Evolutionary conservation across 2,113 vertebrate species (phyloP), one percentile per base, ranked within the genome.

Genomic region (Heteronetta atricapilla): DNA sequence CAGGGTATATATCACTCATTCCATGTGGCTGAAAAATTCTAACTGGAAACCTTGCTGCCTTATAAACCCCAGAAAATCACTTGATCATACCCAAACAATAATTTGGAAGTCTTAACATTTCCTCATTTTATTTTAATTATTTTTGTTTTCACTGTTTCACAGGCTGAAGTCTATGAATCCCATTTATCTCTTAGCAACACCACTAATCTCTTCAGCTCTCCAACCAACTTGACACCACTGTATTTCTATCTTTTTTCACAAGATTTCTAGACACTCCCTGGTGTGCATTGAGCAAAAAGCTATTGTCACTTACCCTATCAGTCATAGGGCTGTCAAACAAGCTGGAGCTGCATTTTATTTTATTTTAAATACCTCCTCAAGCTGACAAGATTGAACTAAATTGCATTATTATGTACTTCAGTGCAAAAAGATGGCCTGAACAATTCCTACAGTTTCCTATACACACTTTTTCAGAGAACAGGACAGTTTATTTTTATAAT

Each of bases 281-380:
- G 36, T 50, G 23, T 52, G 33, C 62, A 63, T 0, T 59, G 78
- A 90, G 72, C 38, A 94, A 88, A 95, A 90, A 58, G 17, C n/a
- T 63, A 58, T 75, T 89, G 86, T 63, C 84, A 93, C 52, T 86
- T 82, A 44, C 19, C 90, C 70, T 72, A 66, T 90, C 95, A 76
- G 64, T 70, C 80, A 53, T 53, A 20, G 59, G 78, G 44, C 86
- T 89, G 67, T 69, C 85, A 94, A 77, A 80, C 6, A 48, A 88
- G 62, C 33, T 85, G n/a, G 5, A 63, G 29, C 60, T 60, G 48
- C 60, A 23, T 74, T 77, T 40, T 69, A 89, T 79, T 89, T 38
- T 70, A 90, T 86, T 89, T 93, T 80, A 42, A 48, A 82, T 91
- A 64, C 0, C 5, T 93, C 52, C 90, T 88, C 81, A 68, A 74